Base-by-base conservation (phyloP, 2,113 vertebrate species). In the Grallaria varia region DNA sequence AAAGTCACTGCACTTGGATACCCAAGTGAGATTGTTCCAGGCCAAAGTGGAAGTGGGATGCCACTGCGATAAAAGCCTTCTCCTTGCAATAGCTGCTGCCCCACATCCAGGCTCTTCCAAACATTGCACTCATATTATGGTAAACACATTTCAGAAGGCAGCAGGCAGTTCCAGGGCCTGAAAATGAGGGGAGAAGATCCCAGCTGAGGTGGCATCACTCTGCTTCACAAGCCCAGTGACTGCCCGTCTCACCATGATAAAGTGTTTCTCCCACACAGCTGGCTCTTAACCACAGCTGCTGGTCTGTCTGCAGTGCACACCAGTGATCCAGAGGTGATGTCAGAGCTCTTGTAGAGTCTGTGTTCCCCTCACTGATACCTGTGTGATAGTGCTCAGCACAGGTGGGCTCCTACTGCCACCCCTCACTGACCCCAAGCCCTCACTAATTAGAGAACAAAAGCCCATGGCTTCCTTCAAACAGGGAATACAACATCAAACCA, bases 401-500 rank as follows among this genome's bases (percentile, higher is more conserved):
- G 8, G 24, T 27, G 7, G 45, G 7, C 55, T 42, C 47, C 47
- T 40, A 27, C 71, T 90, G 56, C 55, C 45, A 67, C 44, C 35
- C 58, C 17, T 44, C 71, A 68, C 16, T 1, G 1, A 35, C 81
- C 60, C 64, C 66, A 91, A 74, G 53, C 14, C 3, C 1, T 25
- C 56, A 31, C 63, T 67, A 91, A 89, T 80, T 63, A 68, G 6
- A 86, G 77, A 81, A 76, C 69, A 80, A 71, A 95, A 83, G 7
- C 47, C 30, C 9, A 84, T 62, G 5, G 6, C 25, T 96, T 69
- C 95, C 79, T 94, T 95, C 87, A 84, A 84, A 73, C 49, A 20
- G 68, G 90, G 68, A 94, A 88, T 83, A 78, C 50, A 90, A 77
- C 87, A 95, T 39, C 63, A 91, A 96, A 89, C 17, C 91, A 89